Percentiles rank a stretch among this genome's conserved stretches.
phyloP scores from a whole-genome alignment of 2,113 vertebrate genomes.

The Sturnira hondurensis region DNA sequence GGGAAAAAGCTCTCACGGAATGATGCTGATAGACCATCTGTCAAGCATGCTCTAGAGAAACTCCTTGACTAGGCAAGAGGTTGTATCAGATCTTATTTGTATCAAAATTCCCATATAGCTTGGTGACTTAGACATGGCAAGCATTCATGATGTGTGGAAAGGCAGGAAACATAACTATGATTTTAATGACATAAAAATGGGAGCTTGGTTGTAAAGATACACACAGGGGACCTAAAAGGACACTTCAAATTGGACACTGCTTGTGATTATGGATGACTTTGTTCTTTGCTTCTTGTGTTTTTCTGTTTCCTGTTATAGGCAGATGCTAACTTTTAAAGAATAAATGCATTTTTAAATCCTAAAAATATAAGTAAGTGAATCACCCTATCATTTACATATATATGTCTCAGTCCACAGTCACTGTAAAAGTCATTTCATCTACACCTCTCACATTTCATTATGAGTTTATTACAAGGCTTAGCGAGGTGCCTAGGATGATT shows the following conservation, averaged over 20 bases:
- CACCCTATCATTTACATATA: background rate
- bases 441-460: background rate
- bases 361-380: background rate
- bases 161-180: background rate
- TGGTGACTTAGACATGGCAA: background rate
- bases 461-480: background rate
- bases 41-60: background rate
- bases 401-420: background rate
- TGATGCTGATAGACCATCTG: background rate
- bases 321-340: background rate
- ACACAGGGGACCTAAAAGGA: background rate
- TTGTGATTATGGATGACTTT: background rate
- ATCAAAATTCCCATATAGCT: background rate
- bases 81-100: background rate
- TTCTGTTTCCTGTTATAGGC: background rate
- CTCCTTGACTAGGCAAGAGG: background rate
- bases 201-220: background rate
- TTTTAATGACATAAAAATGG: background rate
- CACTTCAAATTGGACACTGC: background rate
- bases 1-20: background rate
- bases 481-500: background rate
- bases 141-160: background rate
- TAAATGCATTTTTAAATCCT: background rate
- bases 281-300: background rate
- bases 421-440: background rate